phyloP scores from a whole-genome alignment of 2,888 invertebrate species.

The Thereva unica region DNA sequence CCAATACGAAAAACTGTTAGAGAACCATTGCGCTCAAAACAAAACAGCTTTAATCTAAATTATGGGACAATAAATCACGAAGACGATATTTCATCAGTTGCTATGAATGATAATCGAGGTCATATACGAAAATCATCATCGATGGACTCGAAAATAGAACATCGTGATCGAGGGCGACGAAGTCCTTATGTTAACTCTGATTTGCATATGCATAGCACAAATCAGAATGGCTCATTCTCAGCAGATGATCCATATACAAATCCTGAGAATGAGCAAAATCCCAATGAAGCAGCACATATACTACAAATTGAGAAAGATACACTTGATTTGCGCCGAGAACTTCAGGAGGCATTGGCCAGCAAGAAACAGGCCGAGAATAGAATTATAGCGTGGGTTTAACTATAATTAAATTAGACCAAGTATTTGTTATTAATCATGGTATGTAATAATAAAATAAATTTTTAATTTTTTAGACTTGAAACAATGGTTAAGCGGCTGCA shows the following conservation, averaged over 20 bases:
- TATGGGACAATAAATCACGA: conserved; percentile 55
- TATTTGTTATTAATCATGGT: conserved; percentile 43
- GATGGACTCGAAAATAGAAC: conserved; percentile 35
- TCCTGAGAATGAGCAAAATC: conserved; percentile 5
- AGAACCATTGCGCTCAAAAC: conserved; percentile 44
- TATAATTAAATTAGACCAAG: conserved; percentile 44
- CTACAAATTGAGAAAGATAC: conserved; percentile 46
- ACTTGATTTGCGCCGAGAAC: conserved; percentile 53
- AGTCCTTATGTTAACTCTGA: conserved; percentile 17
- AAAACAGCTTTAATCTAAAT: conserved; percentile 54
- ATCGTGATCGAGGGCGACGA: conserved; percentile 28
- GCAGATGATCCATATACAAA: conserved; percentile 16
- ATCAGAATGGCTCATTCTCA: conserved; percentile 9
- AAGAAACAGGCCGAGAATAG: conserved; percentile 57
- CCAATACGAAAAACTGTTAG: conserved; percentile 38
- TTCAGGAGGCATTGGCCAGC: conserved; percentile 55
- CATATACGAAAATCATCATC: conserved; percentile 32
- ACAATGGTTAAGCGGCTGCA: conserved; percentile 57
- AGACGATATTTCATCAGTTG: conserved; percentile 28
- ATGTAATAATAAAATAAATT: conserved; percentile 33
- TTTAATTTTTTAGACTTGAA: conserved; percentile 54
- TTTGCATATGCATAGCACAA: neutral
- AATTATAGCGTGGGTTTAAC: conserved; percentile 58
- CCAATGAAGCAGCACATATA: conserved; percentile 36
- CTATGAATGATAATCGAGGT: conserved; percentile 15